phyloP scores from a whole-genome alignment of 2,113 vertebrate genomes.

The Clarias macrocephalus region DNA sequence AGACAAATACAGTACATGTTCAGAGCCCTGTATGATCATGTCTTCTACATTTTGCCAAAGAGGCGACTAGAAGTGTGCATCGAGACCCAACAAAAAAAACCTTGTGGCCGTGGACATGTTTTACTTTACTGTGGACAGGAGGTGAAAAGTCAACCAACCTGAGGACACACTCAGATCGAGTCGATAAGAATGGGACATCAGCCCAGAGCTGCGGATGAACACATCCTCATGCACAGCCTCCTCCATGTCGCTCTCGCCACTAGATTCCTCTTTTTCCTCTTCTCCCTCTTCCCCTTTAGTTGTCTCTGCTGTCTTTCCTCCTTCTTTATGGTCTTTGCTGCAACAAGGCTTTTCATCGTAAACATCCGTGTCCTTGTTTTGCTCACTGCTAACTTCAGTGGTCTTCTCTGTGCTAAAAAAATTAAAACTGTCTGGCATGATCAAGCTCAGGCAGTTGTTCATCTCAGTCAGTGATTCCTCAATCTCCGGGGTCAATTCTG shows the following conservation, averaged over 20 bases:
- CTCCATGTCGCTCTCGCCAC: slow-evolving; percentile 55
- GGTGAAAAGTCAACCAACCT: slow-evolving; percentile 66
- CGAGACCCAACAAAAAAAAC: not conserved
- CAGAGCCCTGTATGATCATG: too few relatives aligned
- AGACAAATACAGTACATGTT: too few relatives aligned
- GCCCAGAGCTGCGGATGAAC: slow-evolving; percentile 83
- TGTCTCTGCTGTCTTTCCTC: not conserved
- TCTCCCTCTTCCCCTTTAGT: not conserved
- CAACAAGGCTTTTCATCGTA: slow-evolving; percentile 81
- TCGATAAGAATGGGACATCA: slow-evolving; percentile 85
- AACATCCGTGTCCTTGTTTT: not conserved
- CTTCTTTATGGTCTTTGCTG: slow-evolving; percentile 74
- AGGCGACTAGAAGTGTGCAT: not conserved
- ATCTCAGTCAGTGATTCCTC: slow-evolving; percentile 79
- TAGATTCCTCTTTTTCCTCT: not conserved
- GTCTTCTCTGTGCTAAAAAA: not conserved
- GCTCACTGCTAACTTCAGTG: not conserved
- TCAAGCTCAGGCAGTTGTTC: slow-evolving; percentile 83
- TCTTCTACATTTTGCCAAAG: too few relatives aligned
- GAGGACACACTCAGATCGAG: slow-evolving; percentile 80
- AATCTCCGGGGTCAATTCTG: slow-evolving; percentile 81
- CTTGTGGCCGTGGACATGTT: not conserved
- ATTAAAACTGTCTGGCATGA: slow-evolving; percentile 75
- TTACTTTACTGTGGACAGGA: not conserved
- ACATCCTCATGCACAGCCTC: slow-evolving; percentile 49